Conservation (phyloP, 2,797 vertebrate species). For the Sciaenops ocellatus region DNA sequence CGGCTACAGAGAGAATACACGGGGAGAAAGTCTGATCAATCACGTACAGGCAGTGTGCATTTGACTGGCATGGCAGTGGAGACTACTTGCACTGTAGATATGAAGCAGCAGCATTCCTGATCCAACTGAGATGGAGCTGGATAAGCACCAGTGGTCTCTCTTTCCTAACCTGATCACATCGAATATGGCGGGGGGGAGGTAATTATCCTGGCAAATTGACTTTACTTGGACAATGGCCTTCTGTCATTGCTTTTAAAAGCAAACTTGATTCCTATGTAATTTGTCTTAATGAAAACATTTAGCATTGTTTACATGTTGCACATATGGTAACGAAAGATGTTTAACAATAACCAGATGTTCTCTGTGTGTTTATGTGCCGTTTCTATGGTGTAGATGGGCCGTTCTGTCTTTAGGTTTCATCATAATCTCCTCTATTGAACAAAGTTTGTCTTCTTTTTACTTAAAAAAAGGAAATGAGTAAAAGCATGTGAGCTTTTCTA, state of each 20-base stretch:
- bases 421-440: conserved; percentile 79
- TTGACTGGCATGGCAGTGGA: conserved; percentile 64
- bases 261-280: conserved; percentile 39
- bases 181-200: conserved; percentile 42
- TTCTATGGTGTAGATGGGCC: conserved; percentile 63
- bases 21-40: conserved; percentile 38
- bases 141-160: conserved; percentile 68
- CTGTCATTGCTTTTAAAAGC: conserved; percentile 56
- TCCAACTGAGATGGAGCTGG: conserved; percentile 56
- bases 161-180: conserved; percentile 59
- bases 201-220: conserved; percentile 60
- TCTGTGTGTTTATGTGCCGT: conserved; percentile 26
- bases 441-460: conserved; percentile 80
- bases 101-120: conserved; percentile 65
- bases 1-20: conserved; percentile 20
- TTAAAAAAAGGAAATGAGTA: conserved; percentile 64
- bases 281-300: conserved; percentile 45
- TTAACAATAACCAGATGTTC: conserved; percentile 51
- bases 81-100: conserved; percentile 62
- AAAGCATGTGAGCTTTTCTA: conserved; percentile 81
- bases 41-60: conserved; percentile 60
- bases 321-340: conserved; percentile 45
- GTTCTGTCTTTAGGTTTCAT: conserved; percentile 78
- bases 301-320: conserved; percentile 45
- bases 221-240: conserved; percentile 48